A percentile compares a stretch with the other conserved stretches of the same genome.
These are phyloP conservation scores for Pyrgus malvae DNA, from an alignment of 2,888 invertebrate genomes.

Conservation along the genomic window DNA sequence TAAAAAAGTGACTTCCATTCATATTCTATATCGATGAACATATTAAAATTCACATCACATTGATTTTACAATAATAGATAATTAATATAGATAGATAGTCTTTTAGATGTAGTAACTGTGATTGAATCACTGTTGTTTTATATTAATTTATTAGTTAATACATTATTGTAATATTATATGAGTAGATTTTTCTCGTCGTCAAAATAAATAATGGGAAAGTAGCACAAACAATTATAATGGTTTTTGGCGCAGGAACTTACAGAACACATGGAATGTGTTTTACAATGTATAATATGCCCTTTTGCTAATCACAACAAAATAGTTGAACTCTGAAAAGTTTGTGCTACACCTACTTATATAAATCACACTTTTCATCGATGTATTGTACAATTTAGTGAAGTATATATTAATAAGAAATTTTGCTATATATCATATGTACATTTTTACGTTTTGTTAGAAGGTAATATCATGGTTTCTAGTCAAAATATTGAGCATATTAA, in stretches of 20 bases:
- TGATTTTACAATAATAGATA: conserved; percentile 27
- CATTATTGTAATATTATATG: conserved; percentile 7
- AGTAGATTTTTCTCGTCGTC: conserved; percentile 34
- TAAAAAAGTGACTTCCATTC: conserved; percentile 3
- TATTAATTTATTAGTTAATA: conserved; percentile 44
- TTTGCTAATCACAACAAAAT: too few relatives aligned
- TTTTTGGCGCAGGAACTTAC: not conserved
- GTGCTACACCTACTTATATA: conserved; percentile 11
- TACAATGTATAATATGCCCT: too few relatives aligned
- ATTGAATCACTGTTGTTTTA: conserved; percentile 60
- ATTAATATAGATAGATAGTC: conserved; percentile 36
- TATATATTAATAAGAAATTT: conserved; percentile 76
- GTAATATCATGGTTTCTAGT: conserved; percentile 82
- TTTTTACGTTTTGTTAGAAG: conserved; percentile 76
- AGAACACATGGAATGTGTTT: not conserved
- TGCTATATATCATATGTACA: conserved; percentile 78
- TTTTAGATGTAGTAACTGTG: conserved; percentile 44
- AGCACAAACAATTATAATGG: conserved; percentile 13
- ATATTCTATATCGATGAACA: not conserved
- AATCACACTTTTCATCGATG: conserved; percentile 55
- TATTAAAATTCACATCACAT: conserved; percentile 13
- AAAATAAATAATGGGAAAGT: conserved; percentile 22
- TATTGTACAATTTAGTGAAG: conserved; percentile 76
- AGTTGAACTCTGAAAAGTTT: conserved; percentile 7
- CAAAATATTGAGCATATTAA: conserved; percentile 81